Base-by-base conservation (phyloP, 1,140 invertebrate species). In the Rhopalosiphum padi region DNA sequence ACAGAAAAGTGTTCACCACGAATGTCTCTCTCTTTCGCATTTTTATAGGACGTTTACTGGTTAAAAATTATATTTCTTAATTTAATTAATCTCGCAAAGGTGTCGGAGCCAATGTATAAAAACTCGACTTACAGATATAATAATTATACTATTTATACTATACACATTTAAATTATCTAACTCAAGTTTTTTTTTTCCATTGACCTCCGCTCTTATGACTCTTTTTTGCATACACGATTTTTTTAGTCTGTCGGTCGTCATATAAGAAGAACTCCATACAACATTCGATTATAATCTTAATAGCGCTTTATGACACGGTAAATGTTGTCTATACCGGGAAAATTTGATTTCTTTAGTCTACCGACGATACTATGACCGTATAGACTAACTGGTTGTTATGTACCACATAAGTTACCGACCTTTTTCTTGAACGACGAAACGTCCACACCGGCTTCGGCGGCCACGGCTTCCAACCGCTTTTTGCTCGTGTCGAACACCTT, bases 401-500 rank as follows among this genome's bases (percentile, higher is more conserved):
- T 46, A 46, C 48, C 48, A 51, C 48, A 1, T 18, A 6, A n/a
- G 83, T 41, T 85, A 41, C 37, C 0, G 3, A 90, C 89, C 53
- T 90, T 90, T 68, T 90, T 90, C 43, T 90, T 90, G 15, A 90
- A 89, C 93, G 94, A 94, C 60, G 25, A 30, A 68, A 43, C 48
- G 51, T 93, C 89, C n/a, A 90, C 77, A 1, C 48, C 77, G 93
- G 96, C 96, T 94, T 98, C 98, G 41, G 98, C 96, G 94, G 99
- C 98, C 1, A 98, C 99, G 43, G 98, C 98, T 95, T 97, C 96
- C 18, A 98, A 96, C 85, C 98, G 96, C 95, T 97, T 97, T 95
- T 98, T 98, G 9, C 97, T 96, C 23, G 97, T 97, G 95, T 99
- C 98, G 95, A 98, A 99, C 21, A 97, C 96, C 96, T 98, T 99